Evolutionary conservation across 2,888 invertebrate species (phyloP).

Genomic region (Epinotia demarniana): DNA sequence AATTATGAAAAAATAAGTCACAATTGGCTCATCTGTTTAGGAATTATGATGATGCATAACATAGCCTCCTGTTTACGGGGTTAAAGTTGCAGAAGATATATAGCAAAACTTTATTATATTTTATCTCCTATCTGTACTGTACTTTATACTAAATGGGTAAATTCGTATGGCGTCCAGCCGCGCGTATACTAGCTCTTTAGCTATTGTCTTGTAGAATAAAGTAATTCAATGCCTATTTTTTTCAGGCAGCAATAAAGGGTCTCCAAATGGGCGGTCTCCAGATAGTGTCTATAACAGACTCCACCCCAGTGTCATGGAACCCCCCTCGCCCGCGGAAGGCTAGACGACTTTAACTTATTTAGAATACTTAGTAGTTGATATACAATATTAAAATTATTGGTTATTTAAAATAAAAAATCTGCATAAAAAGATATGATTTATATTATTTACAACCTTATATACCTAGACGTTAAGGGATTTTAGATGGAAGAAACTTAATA

Average conservation of each 20-base stretch:
- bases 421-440: slow-evolving; percentile 19
- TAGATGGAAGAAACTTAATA: neutral
- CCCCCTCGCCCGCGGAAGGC: slow-evolving; percentile 94
- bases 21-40: too few relatives aligned
- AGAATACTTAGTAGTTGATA: slow-evolving; percentile 24
- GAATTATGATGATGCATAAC: too few relatives aligned
- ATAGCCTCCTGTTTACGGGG: too few relatives aligned
- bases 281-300: slow-evolving; percentile 97
- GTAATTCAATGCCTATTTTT: slow-evolving; percentile 40
- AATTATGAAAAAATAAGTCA: too few relatives aligned
- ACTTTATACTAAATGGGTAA: too few relatives aligned
- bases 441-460: slow-evolving; percentile 45
- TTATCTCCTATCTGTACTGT: too few relatives aligned
- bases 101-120: too few relatives aligned
- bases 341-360: slow-evolving; percentile 88
- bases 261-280: slow-evolving; percentile 95
- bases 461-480: slow-evolving; percentile 8
- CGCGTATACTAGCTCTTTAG: too few relatives aligned
- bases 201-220: neutral
- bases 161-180: too few relatives aligned
- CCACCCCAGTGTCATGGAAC: slow-evolving; percentile 92
- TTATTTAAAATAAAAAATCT: slow-evolving; percentile 25
- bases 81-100: too few relatives aligned
- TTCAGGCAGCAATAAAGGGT: slow-evolving; percentile 95
- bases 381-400: slow-evolving; percentile 9